These are phyloP conservation scores for Drosophila testacea DNA, from an alignment of 2,888 invertebrate species.

Conservation along the genomic window DNA sequence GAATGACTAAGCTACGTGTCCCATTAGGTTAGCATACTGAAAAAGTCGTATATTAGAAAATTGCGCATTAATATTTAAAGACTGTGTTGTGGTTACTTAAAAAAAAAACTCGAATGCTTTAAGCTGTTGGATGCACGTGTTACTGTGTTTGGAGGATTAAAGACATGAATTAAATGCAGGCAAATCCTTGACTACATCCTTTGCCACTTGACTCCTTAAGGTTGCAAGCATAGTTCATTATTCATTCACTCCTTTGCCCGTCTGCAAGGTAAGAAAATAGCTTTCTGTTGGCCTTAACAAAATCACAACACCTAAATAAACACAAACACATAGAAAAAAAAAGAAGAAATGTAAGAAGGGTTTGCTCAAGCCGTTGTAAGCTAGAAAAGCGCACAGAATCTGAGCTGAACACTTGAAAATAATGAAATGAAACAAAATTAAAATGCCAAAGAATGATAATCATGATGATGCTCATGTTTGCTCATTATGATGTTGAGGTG, in stretches of 20 bases:
- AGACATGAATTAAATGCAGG: neutral
- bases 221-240: constrained; percentile 41
- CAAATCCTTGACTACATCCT: constrained; percentile 19
- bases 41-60: constrained; percentile 4
- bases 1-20: constrained; percentile 24
- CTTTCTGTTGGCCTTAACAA: neutral
- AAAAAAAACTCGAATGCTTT: neutral
- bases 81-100: neutral
- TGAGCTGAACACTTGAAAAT: constrained; percentile 52
- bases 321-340: neutral
- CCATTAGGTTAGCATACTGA: neutral
- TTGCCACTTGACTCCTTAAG: constrained; percentile 37
- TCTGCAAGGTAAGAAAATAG: neutral
- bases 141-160: too few species aligned
- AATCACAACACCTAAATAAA: constrained; percentile 21
- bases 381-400: constrained; percentile 52
- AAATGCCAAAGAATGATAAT: constrained; percentile 42
- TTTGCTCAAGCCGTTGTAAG: constrained; percentile 36
- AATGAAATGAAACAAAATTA: constrained; percentile 69
- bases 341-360: neutral
- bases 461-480: constrained; percentile 17
- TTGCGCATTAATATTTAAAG: constrained; percentile 9
- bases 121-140: neutral
- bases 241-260: constrained; percentile 20
- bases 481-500: constrained; percentile 26